These are phyloP conservation scores for Lerista edwardsae DNA, from an alignment of 2,797 vertebrate genomes.

Conservation along the genomic window DNA sequence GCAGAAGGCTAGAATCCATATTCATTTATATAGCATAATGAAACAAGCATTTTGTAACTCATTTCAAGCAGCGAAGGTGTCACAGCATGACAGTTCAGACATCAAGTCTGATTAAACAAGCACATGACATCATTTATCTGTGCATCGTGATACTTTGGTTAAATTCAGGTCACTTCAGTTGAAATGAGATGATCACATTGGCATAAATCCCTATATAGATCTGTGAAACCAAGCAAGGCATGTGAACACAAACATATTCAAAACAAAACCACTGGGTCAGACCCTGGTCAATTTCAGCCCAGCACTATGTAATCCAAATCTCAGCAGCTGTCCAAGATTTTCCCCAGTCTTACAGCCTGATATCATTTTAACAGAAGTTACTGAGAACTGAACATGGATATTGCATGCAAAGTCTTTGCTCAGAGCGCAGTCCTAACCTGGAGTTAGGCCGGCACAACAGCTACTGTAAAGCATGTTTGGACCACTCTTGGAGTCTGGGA, in stretches of 20 bases:
- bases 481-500: no score
- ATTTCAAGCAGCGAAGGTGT: neutral
- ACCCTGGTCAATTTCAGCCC: neutral
- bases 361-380: neutral
- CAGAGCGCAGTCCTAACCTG: no score
- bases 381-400: neutral
- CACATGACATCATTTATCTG: neutral
- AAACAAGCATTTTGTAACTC: slow-evolving; percentile 19
- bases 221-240: neutral
- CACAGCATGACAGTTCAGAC: neutral
- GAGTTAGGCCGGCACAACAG: no score
- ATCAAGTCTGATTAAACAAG: neutral
- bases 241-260: neutral
- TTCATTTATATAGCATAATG: neutral
- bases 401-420: neutral
- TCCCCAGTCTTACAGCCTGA: neutral
- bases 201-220: neutral
- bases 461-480: no score
- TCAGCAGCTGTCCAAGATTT: neutral
- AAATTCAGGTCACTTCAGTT: neutral
- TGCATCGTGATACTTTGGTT: slow-evolving; percentile 9
- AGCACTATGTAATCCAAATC: no score
- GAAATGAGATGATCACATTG: neutral
- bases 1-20: slow-evolving; percentile 21
- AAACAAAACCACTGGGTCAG: neutral